Evolutionary conservation across 2,113 vertebrate species (phyloP).

Genomic region (Pristiophorus japonicus): DNA sequence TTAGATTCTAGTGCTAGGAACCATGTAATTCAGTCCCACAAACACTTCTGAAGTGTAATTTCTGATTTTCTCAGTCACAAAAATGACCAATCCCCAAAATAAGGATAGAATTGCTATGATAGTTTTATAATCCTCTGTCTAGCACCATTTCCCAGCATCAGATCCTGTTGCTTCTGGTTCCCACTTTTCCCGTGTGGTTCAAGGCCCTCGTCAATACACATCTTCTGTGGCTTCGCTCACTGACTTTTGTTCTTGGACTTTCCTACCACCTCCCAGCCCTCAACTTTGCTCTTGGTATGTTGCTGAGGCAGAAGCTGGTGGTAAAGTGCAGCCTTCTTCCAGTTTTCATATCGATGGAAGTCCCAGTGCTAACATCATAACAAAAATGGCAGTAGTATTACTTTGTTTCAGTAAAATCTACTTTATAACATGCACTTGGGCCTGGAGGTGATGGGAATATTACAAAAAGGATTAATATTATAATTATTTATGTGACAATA

Average conservation of each 20-base stretch:
- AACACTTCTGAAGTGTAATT: not conserved
- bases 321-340: not conserved
- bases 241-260: not conserved
- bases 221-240: not conserved
- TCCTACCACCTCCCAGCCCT: not conserved
- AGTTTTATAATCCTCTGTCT: not conserved
- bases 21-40: not conserved
- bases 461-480: not conserved
- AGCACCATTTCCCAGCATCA: not conserved
- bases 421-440: not conserved
- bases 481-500: not conserved
- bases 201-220: not conserved
- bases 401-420: not conserved
- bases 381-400: not conserved
- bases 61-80: not conserved
- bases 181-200: not conserved
- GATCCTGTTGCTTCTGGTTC: not conserved
- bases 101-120: not conserved
- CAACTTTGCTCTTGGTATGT: not conserved
- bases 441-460: not conserved
- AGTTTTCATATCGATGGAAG: not conserved
- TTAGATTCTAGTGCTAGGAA: not conserved
- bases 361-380: not conserved
- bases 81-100: not conserved
- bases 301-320: not conserved